A percentile compares a stretch with the other conserved stretches of the same genome.
These are phyloP conservation scores for Urocyon cinereoargenteus DNA, from an alignment of 2,797 vertebrate genomes.

Conservation along the genomic window DNA sequence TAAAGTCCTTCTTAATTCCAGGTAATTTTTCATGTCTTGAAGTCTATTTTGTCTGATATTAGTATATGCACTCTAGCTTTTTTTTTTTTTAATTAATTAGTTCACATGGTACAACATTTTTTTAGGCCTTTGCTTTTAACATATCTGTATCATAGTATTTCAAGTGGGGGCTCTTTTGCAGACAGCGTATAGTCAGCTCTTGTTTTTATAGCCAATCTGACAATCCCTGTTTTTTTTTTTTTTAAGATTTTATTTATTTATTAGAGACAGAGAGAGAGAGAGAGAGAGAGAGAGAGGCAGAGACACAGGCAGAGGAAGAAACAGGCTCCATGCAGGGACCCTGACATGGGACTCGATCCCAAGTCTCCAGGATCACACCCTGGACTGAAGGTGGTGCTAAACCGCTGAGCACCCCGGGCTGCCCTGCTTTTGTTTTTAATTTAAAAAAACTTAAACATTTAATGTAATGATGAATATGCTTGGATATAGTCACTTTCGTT, in stretches of 20 bases:
- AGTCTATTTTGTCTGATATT: neutral
- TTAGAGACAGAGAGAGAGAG: too few species aligned
- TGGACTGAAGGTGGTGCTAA: too few species aligned
- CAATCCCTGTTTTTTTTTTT: neutral
- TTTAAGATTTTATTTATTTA: too few species aligned
- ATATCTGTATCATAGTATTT: neutral
- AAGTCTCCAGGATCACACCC: too few species aligned
- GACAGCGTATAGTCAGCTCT: neutral
- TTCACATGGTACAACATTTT: neutral
- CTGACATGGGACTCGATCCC: too few species aligned
- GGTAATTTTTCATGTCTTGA: neutral
- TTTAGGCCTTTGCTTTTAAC: slow-evolving; percentile 14
- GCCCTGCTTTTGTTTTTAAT: neutral
- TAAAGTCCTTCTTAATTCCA: neutral
- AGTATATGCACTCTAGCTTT: neutral
- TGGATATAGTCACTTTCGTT: neutral
- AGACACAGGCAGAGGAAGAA: too few species aligned
- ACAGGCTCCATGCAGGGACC: too few species aligned
- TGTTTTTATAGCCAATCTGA: neutral
- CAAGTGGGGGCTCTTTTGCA: neutral
- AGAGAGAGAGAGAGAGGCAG: too few species aligned
- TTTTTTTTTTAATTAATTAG: neutral
- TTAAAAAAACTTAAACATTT: neutral
- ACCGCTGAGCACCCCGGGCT: too few species aligned
- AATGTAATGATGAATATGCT: neutral